These are phyloP conservation scores for Meandrina meandrites DNA, from an alignment of 92 coral and sea anemone species.

Conservation along the genomic window DNA sequence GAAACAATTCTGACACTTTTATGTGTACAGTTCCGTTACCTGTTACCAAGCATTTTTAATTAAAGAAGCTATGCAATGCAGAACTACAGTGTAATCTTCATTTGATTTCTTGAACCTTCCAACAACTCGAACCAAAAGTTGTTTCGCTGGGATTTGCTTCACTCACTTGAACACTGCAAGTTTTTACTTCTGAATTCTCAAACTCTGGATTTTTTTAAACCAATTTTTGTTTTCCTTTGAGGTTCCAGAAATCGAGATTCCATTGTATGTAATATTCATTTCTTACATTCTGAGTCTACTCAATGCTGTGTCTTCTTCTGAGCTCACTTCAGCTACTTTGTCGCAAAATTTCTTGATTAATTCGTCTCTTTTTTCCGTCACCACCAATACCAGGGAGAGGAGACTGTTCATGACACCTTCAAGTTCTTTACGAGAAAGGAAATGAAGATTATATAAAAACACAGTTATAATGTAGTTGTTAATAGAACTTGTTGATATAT, in stretches of 20 bases:
- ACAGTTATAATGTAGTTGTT: neutral
- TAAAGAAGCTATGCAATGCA: too few species aligned
- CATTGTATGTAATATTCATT: too few species aligned
- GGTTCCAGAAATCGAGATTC: too few species aligned
- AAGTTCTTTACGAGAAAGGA: slow-evolving; percentile 62
- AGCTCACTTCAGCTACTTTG: slow-evolving; percentile 57
- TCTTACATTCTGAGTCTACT: slow-evolving; percentile 86
- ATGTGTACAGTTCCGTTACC: neutral
- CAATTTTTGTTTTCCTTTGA: too few species aligned
- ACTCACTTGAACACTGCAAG: too few species aligned
- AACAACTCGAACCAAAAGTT: too few species aligned
- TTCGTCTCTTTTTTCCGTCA: slow-evolving; percentile 80
- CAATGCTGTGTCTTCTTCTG: slow-evolving; percentile 72
- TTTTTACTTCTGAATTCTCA: too few species aligned
- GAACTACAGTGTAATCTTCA: too few species aligned
- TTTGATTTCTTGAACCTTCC: too few species aligned
- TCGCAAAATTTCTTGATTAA: slow-evolving; percentile 83
- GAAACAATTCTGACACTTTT: neutral
- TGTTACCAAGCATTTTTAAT: neutral
- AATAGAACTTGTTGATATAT: too few species aligned
- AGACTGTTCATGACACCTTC: slow-evolving; percentile 97
- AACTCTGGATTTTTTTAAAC: too few species aligned
- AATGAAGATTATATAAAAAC: neutral
- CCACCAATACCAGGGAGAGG: slow-evolving; percentile 79
- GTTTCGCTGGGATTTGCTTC: too few species aligned